phyloP scores from a whole-genome alignment of 2,113 vertebrate genomes.

The Sebastes fasciatus region DNA sequence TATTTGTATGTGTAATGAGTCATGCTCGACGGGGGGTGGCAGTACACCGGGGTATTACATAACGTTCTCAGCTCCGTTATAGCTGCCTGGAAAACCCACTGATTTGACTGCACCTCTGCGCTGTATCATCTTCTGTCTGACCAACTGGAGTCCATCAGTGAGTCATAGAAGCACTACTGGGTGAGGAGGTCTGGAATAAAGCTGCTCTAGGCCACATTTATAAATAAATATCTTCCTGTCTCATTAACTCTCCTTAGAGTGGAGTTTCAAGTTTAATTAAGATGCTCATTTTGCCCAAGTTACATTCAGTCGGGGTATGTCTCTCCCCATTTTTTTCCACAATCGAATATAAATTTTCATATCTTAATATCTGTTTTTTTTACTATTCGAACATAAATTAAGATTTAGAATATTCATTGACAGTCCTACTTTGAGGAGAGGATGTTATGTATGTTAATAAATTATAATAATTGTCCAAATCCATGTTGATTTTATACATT shows the following conservation, averaged over 20 bases:
- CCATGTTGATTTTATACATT: too few species aligned
- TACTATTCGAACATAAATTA: too few species aligned
- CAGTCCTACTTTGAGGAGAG: too few species aligned
- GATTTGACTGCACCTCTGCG: constrained; percentile 40
- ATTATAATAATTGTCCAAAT: too few species aligned
- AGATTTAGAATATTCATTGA: too few species aligned
- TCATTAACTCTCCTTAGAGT: constrained; percentile 12
- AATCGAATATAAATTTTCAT: too few species aligned
- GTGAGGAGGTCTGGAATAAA: constrained; percentile 18
- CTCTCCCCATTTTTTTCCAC: not conserved
- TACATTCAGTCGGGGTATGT: not conserved
- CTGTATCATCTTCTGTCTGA: constrained; percentile 36
- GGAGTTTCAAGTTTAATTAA: not conserved
- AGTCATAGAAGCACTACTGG: constrained; percentile 28
- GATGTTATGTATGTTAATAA: too few species aligned
- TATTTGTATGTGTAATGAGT: constrained; percentile 53
- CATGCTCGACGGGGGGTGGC: constrained; percentile 49
- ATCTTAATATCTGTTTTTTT: too few species aligned
- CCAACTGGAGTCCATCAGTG: constrained; percentile 44
- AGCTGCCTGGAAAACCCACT: constrained; percentile 45
- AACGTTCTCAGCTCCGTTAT: constrained; percentile 52
- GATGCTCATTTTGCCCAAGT: not conserved
- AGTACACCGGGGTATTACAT: constrained; percentile 53
- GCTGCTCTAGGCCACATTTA: constrained; percentile 1
- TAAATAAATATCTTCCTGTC: constrained; percentile 10